A percentile compares a stretch with the other conserved stretches of the same genome.
Evolutionary conservation across 2,113 vertebrate genomes (phyloP).

Genomic region (Elanus axillaris): DNA sequence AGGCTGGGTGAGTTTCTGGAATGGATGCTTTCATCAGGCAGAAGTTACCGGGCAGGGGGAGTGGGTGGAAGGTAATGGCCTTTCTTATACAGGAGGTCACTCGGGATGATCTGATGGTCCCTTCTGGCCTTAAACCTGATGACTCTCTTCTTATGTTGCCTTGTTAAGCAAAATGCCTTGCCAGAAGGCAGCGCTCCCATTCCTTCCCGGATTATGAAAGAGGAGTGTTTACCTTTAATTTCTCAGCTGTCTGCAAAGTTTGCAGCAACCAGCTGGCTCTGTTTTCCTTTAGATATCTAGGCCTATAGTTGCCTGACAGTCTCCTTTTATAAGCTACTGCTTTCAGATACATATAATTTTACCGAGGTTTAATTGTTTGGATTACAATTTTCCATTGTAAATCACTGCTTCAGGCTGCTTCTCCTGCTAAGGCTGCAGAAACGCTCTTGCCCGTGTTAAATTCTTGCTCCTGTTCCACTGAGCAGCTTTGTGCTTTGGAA

Average conservation of each 20-base stretch:
- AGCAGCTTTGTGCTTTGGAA: neutral
- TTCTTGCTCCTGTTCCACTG: neutral
- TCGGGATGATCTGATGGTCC: neutral
- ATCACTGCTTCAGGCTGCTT: neutral
- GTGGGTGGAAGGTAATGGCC: neutral
- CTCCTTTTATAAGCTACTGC: neutral
- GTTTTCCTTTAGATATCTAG: neutral
- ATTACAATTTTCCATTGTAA: neutral
- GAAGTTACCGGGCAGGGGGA: neutral
- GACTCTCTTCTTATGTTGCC: neutral
- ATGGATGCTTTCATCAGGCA: neutral
- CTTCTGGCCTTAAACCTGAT: neutral
- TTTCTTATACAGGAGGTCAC: neutral
- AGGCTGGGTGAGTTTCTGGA: neutral
- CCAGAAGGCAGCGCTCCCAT: neutral
- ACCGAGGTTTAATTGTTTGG: neutral
- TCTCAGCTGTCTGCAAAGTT: neutral
- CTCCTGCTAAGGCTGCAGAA: neutral
- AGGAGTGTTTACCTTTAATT: neutral
- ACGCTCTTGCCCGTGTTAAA: neutral
- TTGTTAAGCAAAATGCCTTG: conserved; percentile 7
- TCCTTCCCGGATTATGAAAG: neutral
- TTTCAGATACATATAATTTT: neutral
- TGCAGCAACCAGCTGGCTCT: neutral
- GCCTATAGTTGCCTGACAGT: neutral